Base-by-base conservation (phyloP, 2,113 vertebrate species). In the Martes martes region DNA sequence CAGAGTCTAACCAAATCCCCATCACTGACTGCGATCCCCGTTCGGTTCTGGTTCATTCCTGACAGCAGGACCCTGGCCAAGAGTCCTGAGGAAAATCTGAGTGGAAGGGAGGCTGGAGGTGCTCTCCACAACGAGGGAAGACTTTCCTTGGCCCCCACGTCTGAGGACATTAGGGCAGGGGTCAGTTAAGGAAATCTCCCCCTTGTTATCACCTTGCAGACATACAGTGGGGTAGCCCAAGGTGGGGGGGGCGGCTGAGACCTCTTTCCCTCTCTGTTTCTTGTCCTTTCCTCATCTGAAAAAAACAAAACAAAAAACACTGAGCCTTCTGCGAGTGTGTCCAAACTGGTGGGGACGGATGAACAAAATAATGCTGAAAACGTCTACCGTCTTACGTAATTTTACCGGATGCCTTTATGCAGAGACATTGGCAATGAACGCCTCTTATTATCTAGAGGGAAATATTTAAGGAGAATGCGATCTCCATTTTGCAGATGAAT, bases 21-120 rank as follows among this genome's bases (percentile, higher is more conserved):
- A 0, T 39, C 47, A 80, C 89, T 59, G 28, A 42, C 94, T 95
- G 21, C 42, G 73, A 80, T 92, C 89, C 93, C 39, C 28, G 11
- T 59, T 81, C 81, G 63, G 71, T 59, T 93, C 84, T 81, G 47
- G 80, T 81, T 97, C 91, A 71, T 57, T 73, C 39, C 83, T 57
- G 87, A n/a, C 24, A 88, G 85, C 71, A 82, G 95, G 81, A 93
- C 78, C 18, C 71, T 52, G 84, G 82, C 96, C 91, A 90, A 50
- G 84, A 90, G n/a, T 31, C 87, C 55, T 71, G 26, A 96, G 80
- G 96, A n/a, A 81, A 71, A n/a, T 82, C n/a, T 36, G 7, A 57
- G 86, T 59, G 61, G 52, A 93, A 33, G 65, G n/a, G 63, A 78
- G 42, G 8, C 55, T 23, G 8, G 79, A 13, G 67, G 33, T 1